A percentile compares a stretch with the other conserved stretches of the same genome.
Conservation (phyloP, 2,888 invertebrate species). For the Hoplodrina blanda region DNA sequence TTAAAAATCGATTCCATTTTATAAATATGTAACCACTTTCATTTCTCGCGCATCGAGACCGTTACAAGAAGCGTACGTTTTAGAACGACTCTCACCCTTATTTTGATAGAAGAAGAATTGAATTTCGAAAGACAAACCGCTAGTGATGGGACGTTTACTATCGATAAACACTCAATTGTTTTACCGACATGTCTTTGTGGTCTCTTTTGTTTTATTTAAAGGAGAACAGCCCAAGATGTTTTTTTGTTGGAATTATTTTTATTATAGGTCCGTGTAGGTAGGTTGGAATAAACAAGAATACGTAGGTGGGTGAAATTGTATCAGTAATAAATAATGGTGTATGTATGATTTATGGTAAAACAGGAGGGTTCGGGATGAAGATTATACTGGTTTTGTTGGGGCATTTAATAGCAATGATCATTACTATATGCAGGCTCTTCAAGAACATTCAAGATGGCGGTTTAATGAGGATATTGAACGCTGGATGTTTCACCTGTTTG, state of each 20-base stretch:
- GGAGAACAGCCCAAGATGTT: conserved; percentile 79
- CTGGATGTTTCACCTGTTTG: conserved; percentile 18
- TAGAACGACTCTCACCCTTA: conserved; percentile 59
- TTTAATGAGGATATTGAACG: conserved; percentile 23
- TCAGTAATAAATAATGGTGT: conserved; percentile 88
- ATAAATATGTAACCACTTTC: conserved; percentile 90
- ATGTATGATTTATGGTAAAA: conserved; percentile 84
- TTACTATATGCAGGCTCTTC: conserved; percentile 41
- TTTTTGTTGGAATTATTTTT: conserved; percentile 71
- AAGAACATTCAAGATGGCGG: conserved; percentile 42
- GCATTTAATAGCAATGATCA: conserved; percentile 66
- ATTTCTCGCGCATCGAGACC: conserved; percentile 69
- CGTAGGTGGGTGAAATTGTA: conserved; percentile 87
- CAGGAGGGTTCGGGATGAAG: conserved; percentile 66
- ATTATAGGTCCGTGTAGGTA: conserved; percentile 70
- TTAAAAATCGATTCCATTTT: conserved; percentile 91
- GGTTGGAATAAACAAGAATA: conserved; percentile 80
- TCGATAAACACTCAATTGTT: conserved; percentile 85
- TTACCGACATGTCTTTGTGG: conserved; percentile 89
- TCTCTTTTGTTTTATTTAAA: conserved; percentile 90
- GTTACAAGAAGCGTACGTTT: conserved; percentile 54
- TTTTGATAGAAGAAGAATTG: conserved; percentile 47
- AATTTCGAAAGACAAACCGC: conserved; percentile 62
- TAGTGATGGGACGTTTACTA: conserved; percentile 74
- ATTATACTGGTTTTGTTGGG: conserved; percentile 66